Evolutionary conservation across 2,797 vertebrate genomes (phyloP).

Genomic region (Periparus ater): DNA sequence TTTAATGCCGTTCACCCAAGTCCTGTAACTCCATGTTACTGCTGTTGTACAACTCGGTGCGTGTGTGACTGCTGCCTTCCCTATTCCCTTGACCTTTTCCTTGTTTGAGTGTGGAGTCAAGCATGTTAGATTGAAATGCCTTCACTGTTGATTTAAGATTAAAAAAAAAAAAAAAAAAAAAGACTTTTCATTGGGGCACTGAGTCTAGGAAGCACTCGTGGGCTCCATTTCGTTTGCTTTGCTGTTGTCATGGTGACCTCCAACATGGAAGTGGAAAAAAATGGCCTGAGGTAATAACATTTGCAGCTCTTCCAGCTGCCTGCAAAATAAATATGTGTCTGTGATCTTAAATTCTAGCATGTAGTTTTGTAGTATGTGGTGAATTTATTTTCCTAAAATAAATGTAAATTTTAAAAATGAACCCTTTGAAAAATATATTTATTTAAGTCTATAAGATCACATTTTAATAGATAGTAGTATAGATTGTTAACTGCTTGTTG

Average conservation of each 20-base stretch:
- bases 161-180: not conserved
- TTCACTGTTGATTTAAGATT: slow-evolving; percentile 30
- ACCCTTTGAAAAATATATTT: not conserved
- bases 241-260: slow-evolving; percentile 47
- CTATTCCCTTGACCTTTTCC: not conserved
- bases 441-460: not conserved
- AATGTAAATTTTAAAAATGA: not conserved
- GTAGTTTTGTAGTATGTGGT: not conserved
- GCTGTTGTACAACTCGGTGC: not conserved
- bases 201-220: not conserved
- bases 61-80: not conserved
- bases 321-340: not conserved
- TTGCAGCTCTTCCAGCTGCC: slow-evolving; percentile 27
- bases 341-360: not conserved
- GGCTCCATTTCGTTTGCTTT: not conserved
- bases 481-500: not conserved
- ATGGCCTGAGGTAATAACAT: slow-evolving; percentile 31
- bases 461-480: not conserved
- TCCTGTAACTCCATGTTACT: not conserved
- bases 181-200: not conserved
- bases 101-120: slow-evolving; percentile 27
- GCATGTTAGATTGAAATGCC: slow-evolving; percentile 8
- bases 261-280: slow-evolving; percentile 11
- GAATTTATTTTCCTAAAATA: slow-evolving; percentile 7
- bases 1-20: not conserved